These are phyloP conservation scores for Stichodactyla mertensii DNA, from an alignment of 64 coral and sea anemone species.

Conservation along the genomic window DNA sequence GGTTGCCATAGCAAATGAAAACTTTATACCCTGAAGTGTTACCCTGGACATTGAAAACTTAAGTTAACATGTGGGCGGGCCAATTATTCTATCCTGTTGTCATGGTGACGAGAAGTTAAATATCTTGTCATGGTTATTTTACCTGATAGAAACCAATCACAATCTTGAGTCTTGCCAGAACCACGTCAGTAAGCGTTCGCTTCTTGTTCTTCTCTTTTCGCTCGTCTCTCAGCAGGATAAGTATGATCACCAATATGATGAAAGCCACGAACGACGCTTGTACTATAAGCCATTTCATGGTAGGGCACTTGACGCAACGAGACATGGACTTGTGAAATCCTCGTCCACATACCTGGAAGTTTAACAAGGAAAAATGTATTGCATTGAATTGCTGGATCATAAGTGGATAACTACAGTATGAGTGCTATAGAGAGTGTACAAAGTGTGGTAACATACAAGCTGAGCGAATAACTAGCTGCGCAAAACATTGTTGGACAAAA, in stretches of 20 bases:
- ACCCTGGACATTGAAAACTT: no score
- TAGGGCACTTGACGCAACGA: constrained; percentile 46
- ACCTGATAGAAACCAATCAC: constrained; percentile 60
- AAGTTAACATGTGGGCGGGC: no score
- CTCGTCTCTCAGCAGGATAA: constrained; percentile 48
- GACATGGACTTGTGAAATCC: constrained; percentile 48
- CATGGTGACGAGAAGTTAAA: background rate
- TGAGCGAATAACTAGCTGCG: no score
- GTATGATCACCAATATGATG: constrained; percentile 15
- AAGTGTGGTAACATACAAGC: no score
- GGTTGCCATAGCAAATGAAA: no score
- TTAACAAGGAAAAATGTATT: background rate
- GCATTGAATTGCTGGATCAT: background rate
- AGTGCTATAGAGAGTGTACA: no score
- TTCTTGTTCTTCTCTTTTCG: constrained; percentile 15
- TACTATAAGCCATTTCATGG: constrained; percentile 22
- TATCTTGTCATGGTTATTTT: background rate
- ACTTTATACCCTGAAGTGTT: no score
- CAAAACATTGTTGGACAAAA: no score
- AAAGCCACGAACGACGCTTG: constrained; percentile 24
- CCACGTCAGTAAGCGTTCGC: constrained; percentile 31
- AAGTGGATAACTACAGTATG: no score
- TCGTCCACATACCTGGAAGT: constrained; percentile 25
- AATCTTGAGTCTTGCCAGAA: constrained; percentile 56
- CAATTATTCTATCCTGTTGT: background rate